Base-by-base conservation (phyloP, 2,797 vertebrate species). In the Enteromius trimaculatus region DNA sequence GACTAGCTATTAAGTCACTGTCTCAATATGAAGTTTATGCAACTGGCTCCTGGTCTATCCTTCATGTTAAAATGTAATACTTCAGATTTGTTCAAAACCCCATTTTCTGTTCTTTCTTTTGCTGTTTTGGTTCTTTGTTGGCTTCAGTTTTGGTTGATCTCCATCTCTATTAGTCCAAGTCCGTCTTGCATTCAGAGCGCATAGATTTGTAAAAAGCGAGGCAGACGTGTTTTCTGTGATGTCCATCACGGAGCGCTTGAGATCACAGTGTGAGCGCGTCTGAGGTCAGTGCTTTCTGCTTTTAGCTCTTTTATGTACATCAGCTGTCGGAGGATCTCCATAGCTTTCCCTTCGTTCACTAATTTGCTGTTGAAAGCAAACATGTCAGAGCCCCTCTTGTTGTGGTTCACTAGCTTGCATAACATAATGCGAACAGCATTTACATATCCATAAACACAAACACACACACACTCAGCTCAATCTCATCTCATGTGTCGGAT, bases 351-450 rank as follows among this genome's bases (percentile, higher is more conserved):
- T 88, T 89, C 89, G 82, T 89, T 91, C 88, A 90, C 90, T 91
- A 89, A 90, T 91, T 90, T 90, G 87, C 89, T 89, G 90, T 88
- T 90, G 89, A 90, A 91, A 90, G 88, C 90, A 90, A 89, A 90
- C 88, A 90, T 90, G 89, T 90, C 89, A 91, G 87, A 86, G 83
- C 85, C 85, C 77, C 87, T 90, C 89, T 88, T 85, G 88, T 89
- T 82, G 86, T 89, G 91, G 88, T 91, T 90, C 90, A 90, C 86
- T 87, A 88, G 86, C 89, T 89, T 85, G 86, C 89, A 88, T 86
- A 90, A 89, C 88, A 89, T 90, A 89, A 90, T 87, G 88, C 81
- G 88, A 88, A 82, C 79, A 80, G 77, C 83, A 90, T 91, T 90
- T 91, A 90, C 91, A 92, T 90, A 90, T 80, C 80, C 83, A 87